Percentiles rank a stretch among this genome's conserved stretches.
These are phyloP conservation scores for Recurvirostra avosetta DNA, from an alignment of 2,113 vertebrate species.

Conservation along the genomic window DNA sequence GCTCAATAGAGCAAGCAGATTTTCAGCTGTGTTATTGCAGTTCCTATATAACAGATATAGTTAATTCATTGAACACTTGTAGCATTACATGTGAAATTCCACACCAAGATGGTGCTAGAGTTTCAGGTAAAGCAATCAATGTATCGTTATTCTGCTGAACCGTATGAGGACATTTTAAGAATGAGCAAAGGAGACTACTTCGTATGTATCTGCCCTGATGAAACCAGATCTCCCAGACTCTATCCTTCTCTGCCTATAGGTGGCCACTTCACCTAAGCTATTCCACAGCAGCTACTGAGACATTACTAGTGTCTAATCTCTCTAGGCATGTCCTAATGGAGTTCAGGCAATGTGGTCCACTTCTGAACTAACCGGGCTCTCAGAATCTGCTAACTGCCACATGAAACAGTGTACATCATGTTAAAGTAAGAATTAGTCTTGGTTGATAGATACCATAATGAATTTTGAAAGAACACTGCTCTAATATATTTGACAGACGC, in stretches of 20 bases:
- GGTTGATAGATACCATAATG: neutral
- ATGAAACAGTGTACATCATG: fast-evolving
- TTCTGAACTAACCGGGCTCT: neutral
- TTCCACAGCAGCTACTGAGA: neutral
- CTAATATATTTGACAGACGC: neutral
- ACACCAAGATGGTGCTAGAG: constrained; percentile 6
- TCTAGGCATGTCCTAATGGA: neutral
- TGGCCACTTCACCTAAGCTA: neutral
- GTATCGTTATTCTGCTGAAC: neutral
- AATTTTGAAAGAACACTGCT: neutral
- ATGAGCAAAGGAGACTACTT: neutral
- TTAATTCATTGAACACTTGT: neutral
- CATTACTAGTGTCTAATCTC: fast-evolving
- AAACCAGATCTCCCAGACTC: neutral
- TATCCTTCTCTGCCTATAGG: neutral
- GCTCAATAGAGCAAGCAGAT: neutral
- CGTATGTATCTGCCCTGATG: neutral
- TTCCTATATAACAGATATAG: fast-evolving
- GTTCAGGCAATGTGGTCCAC: neutral
- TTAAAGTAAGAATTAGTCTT: neutral
- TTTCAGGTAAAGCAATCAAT: fast-evolving
- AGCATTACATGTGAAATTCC: neutral
- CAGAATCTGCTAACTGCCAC: neutral
- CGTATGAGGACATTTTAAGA: neutral
- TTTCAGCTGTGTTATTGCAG: neutral